Conservation (phyloP, 2,888 invertebrate genomes). For the Anagyrus pseudococci region DNA sequence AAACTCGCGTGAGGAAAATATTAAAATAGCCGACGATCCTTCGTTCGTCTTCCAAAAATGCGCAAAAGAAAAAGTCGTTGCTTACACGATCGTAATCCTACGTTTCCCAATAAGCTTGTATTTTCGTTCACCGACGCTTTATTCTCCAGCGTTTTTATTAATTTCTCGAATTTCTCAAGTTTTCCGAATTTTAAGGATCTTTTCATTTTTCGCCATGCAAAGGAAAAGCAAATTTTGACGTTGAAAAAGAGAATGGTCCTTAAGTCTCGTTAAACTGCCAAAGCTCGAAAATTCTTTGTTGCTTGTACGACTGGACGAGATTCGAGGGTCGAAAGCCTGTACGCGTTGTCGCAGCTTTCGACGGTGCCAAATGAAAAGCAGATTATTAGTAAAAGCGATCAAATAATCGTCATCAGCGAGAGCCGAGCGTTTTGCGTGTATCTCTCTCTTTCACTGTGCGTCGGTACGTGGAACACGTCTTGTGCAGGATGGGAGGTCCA, state of each 20-base stretch:
- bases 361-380: slow-evolving; percentile 50
- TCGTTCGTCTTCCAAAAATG: slow-evolving; percentile 38
- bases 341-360: slow-evolving; percentile 46
- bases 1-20: slow-evolving; percentile 9
- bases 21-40: slow-evolving; percentile 32
- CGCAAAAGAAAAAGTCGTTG: slow-evolving; percentile 31
- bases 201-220: background rate
- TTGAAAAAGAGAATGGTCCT: too few species aligned
- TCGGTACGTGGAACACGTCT: background rate
- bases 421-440: too few species aligned
- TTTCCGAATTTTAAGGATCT: background rate
- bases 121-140: too few species aligned
- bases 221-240: background rate
- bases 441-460: too few species aligned
- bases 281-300: too few species aligned
- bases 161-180: too few species aligned
- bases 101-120: slow-evolving; percentile 3
- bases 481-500: background rate
- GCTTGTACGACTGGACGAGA: slow-evolving; percentile 4
- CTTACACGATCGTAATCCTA: slow-evolving; percentile 23
- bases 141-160: too few species aligned
- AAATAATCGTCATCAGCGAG: too few species aligned
- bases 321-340: slow-evolving; percentile 11
- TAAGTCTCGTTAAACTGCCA: too few species aligned
- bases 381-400: background rate